Conservation (phyloP, 1,140 invertebrate genomes). For the Meloidogyne exigua region DNA sequence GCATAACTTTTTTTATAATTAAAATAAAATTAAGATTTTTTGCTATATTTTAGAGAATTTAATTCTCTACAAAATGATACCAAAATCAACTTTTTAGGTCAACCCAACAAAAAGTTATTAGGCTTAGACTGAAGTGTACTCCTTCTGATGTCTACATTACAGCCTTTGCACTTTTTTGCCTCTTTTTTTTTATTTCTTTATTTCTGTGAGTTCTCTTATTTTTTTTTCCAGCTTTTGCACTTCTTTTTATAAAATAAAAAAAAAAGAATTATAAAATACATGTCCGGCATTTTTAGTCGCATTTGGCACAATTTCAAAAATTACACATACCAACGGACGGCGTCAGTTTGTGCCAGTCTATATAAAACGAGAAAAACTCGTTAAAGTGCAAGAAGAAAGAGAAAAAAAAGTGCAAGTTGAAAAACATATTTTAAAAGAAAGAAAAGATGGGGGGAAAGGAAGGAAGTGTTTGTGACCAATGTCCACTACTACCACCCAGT, state of each 20-base stretch:
- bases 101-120: not conserved
- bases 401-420: too few relatives aligned
- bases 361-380: not conserved
- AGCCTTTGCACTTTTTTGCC: not conserved
- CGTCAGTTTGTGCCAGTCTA: not conserved
- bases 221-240: not conserved
- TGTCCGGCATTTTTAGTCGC: not conserved
- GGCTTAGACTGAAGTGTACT: not conserved
- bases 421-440: not conserved
- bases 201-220: constrained; percentile 5
- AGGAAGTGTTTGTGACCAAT: not conserved
- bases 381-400: too few relatives aligned
- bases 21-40: not conserved
- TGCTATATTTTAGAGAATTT: not conserved
- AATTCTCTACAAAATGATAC: not conserved
- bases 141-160: not conserved
- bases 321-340: not conserved
- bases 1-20: too few relatives aligned
- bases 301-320: constrained; percentile 1
- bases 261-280: not conserved
- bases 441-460: too few relatives aligned
- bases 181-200: not conserved
- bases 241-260: not conserved
- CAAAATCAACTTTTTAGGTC: not conserved
- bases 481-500: not conserved